Base-by-base conservation (phyloP, 2,797 vertebrate species). In the Rhynchonycteris naso region DNA sequence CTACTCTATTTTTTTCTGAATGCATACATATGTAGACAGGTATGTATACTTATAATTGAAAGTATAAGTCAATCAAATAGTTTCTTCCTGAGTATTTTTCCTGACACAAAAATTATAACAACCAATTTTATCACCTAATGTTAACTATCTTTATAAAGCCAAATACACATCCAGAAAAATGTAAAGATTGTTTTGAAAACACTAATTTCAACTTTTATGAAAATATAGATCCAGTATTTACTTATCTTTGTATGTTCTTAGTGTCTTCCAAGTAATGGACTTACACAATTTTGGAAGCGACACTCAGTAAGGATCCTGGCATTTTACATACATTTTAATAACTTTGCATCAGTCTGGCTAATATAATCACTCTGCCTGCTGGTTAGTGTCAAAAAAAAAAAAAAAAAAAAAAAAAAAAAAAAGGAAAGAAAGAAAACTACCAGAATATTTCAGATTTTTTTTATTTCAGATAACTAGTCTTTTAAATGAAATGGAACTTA, bases 211-310 rank as follows among this genome's bases (percentile, higher is more conserved):
- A 74, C 10, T 54, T 19, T 30, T 35, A 58, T 5, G 3, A n/a
- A 74, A 92, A 82, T 16, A n/a, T 59, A 71, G 86, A 84, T 47
- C 18, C 38, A 90, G 15, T 47, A 84, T 74, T 78, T 85, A 50
- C 43, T 93, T 88, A 88, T 11, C 30, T 86, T 21, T 81, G 1
- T 88, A 7, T 78, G 12, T 63, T 93, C n/a, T 47, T 65, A 80
- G 54, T 78, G 16, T 78, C 12, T 91, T 89, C 52, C n/a, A 88
- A 50, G 24, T 35, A 47, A 94, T 59, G 7, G 4, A 75, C 33
- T 84, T 52, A 87, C 26, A 86, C 21, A 95, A 22, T 38, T 80
- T 95, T 81, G 35, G 19, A 96, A 90, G 95, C 69, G 72, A 83
- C 24, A 50, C 43, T 71, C 30, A 78, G 5, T 78, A 81, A 43